These are phyloP conservation scores for Acromyrmex charruanus DNA, from an alignment of 1,140 invertebrate genomes.

Conservation along the genomic window DNA sequence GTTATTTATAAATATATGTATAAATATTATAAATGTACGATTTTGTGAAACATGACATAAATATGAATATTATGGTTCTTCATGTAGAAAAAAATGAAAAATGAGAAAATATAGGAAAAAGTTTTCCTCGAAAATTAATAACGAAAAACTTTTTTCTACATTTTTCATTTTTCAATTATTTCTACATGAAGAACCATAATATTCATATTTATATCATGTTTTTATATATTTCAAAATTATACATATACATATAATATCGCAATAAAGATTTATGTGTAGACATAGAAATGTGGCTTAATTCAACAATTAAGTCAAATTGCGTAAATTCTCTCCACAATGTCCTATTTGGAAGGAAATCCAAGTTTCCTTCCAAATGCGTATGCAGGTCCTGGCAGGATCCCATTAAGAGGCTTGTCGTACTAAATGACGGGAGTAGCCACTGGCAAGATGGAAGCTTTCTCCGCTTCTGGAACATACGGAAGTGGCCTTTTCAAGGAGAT, in stretches of 20 bases:
- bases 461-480: slow-evolving; percentile 16
- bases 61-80: neutral
- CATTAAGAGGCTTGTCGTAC: slow-evolving; percentile 58
- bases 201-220: neutral
- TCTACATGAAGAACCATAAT: neutral
- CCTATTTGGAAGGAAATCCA: slow-evolving; percentile 18
- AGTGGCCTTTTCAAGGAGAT: slow-evolving; percentile 41
- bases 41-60: neutral
- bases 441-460: slow-evolving; percentile 23
- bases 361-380: slow-evolving; percentile 9
- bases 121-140: neutral
- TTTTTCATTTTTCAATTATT: neutral
- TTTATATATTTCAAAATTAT: neutral
- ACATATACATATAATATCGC: neutral
- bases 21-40: no score
- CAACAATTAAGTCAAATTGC: neutral
- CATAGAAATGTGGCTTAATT: neutral
- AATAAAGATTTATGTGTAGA: neutral
- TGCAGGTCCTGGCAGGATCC: slow-evolving; percentile 39
- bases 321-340: neutral
- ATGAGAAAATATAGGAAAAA: neutral
- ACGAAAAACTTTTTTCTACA: neutral
- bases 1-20: no score
- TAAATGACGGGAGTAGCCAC: slow-evolving; percentile 35
- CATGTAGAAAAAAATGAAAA: neutral